Evolutionary conservation across 2,797 vertebrate genomes (phyloP), one percentile per base, ranked within the genome.

Genomic region (Megaceryle alcyon): DNA sequence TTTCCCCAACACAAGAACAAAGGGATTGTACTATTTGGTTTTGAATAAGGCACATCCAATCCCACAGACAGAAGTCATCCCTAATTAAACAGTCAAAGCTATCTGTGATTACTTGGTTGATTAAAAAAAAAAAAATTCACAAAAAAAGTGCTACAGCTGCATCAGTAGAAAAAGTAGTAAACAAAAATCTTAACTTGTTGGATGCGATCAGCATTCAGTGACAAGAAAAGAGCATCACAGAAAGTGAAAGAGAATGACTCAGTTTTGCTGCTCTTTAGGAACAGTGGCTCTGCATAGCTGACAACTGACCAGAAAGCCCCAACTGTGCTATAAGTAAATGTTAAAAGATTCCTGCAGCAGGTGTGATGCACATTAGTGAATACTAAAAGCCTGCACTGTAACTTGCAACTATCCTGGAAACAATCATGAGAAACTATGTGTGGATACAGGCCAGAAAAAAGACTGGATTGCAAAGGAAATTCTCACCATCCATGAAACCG

Each of bases 61-160:
- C 59, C 76, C 75, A 73, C 0, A 31, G 66, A 49, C 15, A 64
- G n/a, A 84, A 72, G 29, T 72, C 70, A 70, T 33, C 14, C 37
- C 90, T 94, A 93, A 95, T 70, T 88, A 93, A 96, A 78, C 48
- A 89, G 37, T 25, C 44, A 43, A 84, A 93, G 60, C 51, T 6
- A 5, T 64, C 57, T 77, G 56, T 48, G 71, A 63, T 59, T 22
- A 91, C 28, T 63, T 77, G 66, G 68, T 12, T 84, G 57, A 88
- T 64, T 80, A 88, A 82, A 35, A 35, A 82, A 88, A 82, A 33
- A 33, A 33, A 33, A 33, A 86, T 69, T 86, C 70, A 84, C 60
- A 14, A 41, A 88, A 37, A 28, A 63, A 33, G 41, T 43, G 29
- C 46, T 44, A 26, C 25, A 77, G 26, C 31, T 65, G 31, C 37